These are phyloP conservation scores for Elephantulus edwardii DNA, from an alignment of 2,113 vertebrate genomes.

Conservation along the genomic window DNA sequence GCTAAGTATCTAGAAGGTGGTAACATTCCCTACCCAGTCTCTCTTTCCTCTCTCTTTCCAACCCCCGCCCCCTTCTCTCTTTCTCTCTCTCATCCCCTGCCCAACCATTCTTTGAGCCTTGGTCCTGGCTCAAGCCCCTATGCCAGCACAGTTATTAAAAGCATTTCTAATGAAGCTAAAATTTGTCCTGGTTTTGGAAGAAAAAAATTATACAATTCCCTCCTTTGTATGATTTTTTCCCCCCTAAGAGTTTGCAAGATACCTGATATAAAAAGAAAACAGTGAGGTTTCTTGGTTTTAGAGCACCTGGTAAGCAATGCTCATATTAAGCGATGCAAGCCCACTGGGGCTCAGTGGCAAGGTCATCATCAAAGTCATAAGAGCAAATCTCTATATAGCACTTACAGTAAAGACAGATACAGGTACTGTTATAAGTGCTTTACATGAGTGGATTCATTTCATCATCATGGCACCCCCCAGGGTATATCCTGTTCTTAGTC, in stretches of 20 bases:
- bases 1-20: not conserved
- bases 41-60: not conserved
- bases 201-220: not conserved
- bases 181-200: not conserved
- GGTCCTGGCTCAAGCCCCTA: not conserved
- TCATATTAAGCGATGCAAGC: not conserved
- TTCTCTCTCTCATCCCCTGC: not conserved
- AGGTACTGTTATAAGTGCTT: not conserved
- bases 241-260: not conserved
- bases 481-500: accelerated
- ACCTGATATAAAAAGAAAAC: not conserved
- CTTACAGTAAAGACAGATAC: not conserved
- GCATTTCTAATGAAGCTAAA: not conserved
- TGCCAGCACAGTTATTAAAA: not conserved
- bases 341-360: not conserved
- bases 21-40: not conserved
- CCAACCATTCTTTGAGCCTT: not conserved
- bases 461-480: not conserved
- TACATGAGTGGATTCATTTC: not conserved
- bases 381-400: accelerated
- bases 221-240: not conserved
- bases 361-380: not conserved
- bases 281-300: not conserved
- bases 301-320: not conserved
- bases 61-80: not conserved